phyloP scores from a whole-genome alignment of 2,113 vertebrate genomes.

The Esox niger region DNA sequence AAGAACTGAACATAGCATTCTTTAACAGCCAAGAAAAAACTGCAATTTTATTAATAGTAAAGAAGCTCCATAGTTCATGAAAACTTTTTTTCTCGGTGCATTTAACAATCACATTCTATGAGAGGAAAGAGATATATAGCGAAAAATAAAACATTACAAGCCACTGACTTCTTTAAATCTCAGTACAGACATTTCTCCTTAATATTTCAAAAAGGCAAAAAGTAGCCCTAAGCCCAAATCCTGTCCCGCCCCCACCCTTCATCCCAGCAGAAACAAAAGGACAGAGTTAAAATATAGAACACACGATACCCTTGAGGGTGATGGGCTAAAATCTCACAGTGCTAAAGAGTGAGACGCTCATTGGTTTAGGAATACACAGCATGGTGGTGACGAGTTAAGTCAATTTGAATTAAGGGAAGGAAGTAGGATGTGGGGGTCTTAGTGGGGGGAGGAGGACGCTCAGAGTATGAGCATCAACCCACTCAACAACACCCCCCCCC shows the following conservation, averaged over 20 bases:
- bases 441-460: conserved; percentile 34
- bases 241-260: conserved; percentile 18
- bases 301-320: conserved; percentile 58
- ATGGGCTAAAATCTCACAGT: conserved; percentile 79
- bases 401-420: conserved; percentile 47
- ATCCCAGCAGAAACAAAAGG: conserved; percentile 31
- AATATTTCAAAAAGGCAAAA: conserved; percentile 73
- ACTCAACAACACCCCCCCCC: too few species aligned
- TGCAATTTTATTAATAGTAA: conserved; percentile 92
- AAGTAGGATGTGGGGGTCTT: conserved; percentile 31
- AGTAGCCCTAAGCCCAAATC: conserved; percentile 56
- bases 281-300: conserved; percentile 29
- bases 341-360: conserved; percentile 75
- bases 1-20: conserved; percentile 11
- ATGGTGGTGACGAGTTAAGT: conserved; percentile 58
- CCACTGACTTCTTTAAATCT: conserved; percentile 87
- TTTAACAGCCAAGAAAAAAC: conserved; percentile 68
- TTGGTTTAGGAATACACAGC: conserved; percentile 79
- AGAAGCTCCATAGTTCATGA: conserved; percentile 87
- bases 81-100: conserved; percentile 85
- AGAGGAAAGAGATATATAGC: conserved; percentile 85
- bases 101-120: conserved; percentile 97
- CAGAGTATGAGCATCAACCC: conserved; percentile 63
- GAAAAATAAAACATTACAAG: conserved; percentile 90
- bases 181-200: conserved; percentile 88